These are phyloP conservation scores for Cirrhinus mrigala DNA, from an alignment of 2,797 vertebrate species.

Conservation along the genomic window DNA sequence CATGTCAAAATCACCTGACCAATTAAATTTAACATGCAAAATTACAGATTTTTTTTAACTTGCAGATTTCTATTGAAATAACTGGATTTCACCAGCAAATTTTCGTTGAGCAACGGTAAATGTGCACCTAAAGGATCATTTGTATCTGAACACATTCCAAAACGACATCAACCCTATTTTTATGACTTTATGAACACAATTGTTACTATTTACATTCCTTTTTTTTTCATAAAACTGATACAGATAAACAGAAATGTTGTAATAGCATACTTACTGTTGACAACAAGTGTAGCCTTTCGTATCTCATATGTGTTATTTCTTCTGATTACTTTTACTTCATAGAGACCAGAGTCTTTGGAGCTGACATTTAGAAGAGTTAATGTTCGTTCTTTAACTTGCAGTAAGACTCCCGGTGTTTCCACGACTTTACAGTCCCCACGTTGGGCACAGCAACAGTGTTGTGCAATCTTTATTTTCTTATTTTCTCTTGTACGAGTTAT, in stretches of 20 bases:
- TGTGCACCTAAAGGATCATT: too few relatives aligned
- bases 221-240: not conserved
- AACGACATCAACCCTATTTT: not conserved
- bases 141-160: not conserved
- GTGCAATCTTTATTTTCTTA: not conserved
- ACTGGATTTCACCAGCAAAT: too few relatives aligned
- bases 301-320: fast-evolving
- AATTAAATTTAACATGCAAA: too few relatives aligned
- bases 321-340: not conserved
- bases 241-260: not conserved
- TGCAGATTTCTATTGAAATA: too few relatives aligned
- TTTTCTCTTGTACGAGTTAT: fast-evolving
- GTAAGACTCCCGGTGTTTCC: not conserved
- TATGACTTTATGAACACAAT: too few relatives aligned
- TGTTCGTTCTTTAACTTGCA: not conserved
- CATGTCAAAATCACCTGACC: too few relatives aligned
- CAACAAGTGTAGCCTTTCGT: not conserved
- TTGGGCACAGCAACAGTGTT: fast-evolving
- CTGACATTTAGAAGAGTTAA: fast-evolving
- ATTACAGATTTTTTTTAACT: too few relatives aligned
- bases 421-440: not conserved
- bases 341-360: not conserved
- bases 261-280: not conserved
- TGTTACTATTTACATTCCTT: not conserved
- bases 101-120: too few relatives aligned